These are phyloP conservation scores for Mustela lutreola DNA, from an alignment of 2,113 vertebrate genomes.

Conservation along the genomic window DNA sequence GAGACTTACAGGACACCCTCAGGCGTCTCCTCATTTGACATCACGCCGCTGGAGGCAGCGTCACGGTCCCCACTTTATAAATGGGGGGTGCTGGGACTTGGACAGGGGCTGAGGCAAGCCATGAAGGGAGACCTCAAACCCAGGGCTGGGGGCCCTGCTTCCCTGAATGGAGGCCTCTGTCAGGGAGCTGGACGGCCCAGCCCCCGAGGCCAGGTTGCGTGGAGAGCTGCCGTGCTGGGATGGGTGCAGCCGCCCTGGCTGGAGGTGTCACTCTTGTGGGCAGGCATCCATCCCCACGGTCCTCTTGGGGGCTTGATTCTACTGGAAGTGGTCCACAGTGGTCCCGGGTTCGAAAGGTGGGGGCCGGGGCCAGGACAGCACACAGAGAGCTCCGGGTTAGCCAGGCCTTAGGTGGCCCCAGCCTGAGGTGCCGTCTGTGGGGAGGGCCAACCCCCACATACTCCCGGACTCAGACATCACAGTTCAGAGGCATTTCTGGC, in stretches of 20 bases:
- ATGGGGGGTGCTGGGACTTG: rapidly evolving
- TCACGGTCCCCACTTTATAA: no score
- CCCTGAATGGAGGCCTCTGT: rapidly evolving
- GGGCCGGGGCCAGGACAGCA: no score
- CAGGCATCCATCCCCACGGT: not conserved
- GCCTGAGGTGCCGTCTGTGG: no score
- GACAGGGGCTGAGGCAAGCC: not conserved
- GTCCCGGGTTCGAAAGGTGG: not conserved
- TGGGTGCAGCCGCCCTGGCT: not conserved
- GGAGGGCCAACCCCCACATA: not conserved
- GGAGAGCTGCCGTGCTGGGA: not conserved
- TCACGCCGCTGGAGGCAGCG: not conserved
- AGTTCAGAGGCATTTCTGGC: not conserved
- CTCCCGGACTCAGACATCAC: not conserved
- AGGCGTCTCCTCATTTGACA: rapidly evolving
- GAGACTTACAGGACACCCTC: not conserved
- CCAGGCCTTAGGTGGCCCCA: not conserved
- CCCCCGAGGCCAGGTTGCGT: not conserved
- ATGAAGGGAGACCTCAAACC: not conserved
- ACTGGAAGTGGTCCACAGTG: not conserved
- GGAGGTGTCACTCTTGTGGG: not conserved
- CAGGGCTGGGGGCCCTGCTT: not conserved
- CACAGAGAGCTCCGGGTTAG: not conserved
- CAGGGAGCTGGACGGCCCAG: not conserved
- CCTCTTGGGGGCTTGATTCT: not conserved